Conservation (phyloP, 2,888 invertebrate genomes). For the Acleris sparsana region DNA sequence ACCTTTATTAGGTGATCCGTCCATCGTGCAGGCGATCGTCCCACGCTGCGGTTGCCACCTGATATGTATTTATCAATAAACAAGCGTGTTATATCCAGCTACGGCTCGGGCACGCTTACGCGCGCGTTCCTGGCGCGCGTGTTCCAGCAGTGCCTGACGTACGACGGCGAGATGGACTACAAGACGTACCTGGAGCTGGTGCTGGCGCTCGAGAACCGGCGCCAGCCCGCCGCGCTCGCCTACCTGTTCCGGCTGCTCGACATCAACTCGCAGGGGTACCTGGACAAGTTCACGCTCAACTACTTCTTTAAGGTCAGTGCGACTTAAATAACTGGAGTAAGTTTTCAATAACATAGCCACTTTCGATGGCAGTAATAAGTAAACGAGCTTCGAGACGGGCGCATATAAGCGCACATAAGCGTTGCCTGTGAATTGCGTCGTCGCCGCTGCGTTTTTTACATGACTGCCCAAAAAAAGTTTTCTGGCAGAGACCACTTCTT, state of each 20-base stretch:
- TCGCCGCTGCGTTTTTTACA: too few species aligned
- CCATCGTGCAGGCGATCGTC: too few species aligned
- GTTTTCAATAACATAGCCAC: too few species aligned
- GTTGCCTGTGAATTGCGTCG: too few species aligned
- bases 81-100: slow-evolving; percentile 73
- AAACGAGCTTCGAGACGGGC: too few species aligned
- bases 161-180: slow-evolving; percentile 98
- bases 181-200: slow-evolving; percentile 98
- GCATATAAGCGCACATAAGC: too few species aligned
- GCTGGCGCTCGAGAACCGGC: slow-evolving; percentile 94
- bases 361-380: too few species aligned
- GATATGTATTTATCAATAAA: not conserved
- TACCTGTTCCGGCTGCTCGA: slow-evolving; percentile 96
- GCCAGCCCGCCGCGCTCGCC: slow-evolving; percentile 95
- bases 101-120: slow-evolving; percentile 96
- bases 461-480: too few species aligned
- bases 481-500: too few species aligned
- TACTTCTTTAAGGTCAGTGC: slow-evolving; percentile 92
- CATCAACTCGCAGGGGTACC: slow-evolving; percentile 92
- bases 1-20: too few species aligned
- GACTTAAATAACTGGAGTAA: too few species aligned
- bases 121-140: slow-evolving; percentile 95
- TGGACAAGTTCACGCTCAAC: slow-evolving; percentile 95
- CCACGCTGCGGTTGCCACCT: too few species aligned
- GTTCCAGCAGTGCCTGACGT: slow-evolving; percentile 97